These are phyloP conservation scores for Doryteuthis pealeii DNA, from an alignment of 1,140 invertebrate species.

Conservation along the genomic window DNA sequence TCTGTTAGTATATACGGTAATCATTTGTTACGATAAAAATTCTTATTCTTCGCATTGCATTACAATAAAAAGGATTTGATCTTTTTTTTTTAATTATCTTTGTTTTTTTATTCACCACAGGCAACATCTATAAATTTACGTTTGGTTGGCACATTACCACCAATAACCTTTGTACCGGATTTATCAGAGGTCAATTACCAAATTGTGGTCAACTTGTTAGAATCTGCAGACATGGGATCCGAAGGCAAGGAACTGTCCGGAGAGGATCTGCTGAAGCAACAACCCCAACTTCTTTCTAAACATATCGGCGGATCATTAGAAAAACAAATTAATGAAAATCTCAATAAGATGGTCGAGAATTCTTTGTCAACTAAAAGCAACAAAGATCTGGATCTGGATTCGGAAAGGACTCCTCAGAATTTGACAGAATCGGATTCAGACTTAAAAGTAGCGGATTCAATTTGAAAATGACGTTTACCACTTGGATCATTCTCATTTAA, in stretches of 20 bases:
- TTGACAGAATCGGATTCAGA: neutral
- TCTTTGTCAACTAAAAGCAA: neutral
- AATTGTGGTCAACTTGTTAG: neutral
- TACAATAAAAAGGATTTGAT: no score
- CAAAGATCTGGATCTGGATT: neutral
- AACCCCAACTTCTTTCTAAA: neutral
- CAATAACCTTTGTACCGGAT: neutral
- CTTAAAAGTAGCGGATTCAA: no score
- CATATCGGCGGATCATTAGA: neutral
- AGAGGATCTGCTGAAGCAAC: neutral
- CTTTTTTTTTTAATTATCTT: no score
- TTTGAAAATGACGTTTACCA: neutral
- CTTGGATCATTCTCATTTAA: neutral
- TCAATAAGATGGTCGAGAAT: neutral
- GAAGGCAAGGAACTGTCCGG: neutral
- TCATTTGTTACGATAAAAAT: no score
- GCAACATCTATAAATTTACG: neutral
- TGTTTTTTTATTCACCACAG: neutral
- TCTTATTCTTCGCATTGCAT: no score
- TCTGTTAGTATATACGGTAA: no score
- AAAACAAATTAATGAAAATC: conserved; percentile 1
- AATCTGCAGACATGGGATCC: neutral
- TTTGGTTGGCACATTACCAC: neutral
- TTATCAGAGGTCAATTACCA: neutral
- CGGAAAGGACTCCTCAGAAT: neutral